phyloP scores from a whole-genome alignment of 2,888 invertebrate genomes.

The Auanema freiburgensis region DNA sequence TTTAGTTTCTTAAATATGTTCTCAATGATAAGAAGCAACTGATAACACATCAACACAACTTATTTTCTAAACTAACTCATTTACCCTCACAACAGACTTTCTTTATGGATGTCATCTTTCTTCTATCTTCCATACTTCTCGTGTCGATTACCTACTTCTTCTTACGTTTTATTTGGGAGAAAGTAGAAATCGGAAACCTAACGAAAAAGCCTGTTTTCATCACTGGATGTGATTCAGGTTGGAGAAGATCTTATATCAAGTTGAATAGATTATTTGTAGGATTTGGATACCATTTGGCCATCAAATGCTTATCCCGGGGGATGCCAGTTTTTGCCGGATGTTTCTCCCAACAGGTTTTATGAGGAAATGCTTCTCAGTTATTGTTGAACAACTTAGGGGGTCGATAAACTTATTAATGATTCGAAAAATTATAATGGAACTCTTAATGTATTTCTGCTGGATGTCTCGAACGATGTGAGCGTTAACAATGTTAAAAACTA shows the following conservation, averaged over 20 bases:
- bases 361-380: neutral
- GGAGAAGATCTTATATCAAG: neutral
- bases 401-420: slow-evolving; percentile 26
- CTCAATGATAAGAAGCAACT: too few relatives aligned
- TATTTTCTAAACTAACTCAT: too few relatives aligned
- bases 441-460: slow-evolving; percentile 50
- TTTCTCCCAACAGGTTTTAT: slow-evolving; percentile 38
- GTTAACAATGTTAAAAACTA: slow-evolving; percentile 38
- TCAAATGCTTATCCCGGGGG: slow-evolving; percentile 42
- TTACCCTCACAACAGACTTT: too few relatives aligned
- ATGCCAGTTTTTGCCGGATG: slow-evolving; percentile 59
- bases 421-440: slow-evolving; percentile 18
- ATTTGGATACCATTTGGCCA: slow-evolving; percentile 48
- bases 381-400: slow-evolving; percentile 20
- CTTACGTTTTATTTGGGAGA: slow-evolving; percentile 25
- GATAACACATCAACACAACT: too few relatives aligned
- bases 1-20: too few relatives aligned
- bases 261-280: slow-evolving; percentile 24
- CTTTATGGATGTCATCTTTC: too few relatives aligned
- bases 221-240: slow-evolving; percentile 51
- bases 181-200: slow-evolving; percentile 29
- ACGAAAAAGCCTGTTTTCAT: slow-evolving; percentile 43
- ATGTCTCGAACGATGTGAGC: slow-evolving; percentile 53
- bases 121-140: too few relatives aligned
- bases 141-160: slow-evolving; percentile 3